Base-by-base conservation (phyloP, 2,113 vertebrate species). In the Serilophus lunatus region DNA sequence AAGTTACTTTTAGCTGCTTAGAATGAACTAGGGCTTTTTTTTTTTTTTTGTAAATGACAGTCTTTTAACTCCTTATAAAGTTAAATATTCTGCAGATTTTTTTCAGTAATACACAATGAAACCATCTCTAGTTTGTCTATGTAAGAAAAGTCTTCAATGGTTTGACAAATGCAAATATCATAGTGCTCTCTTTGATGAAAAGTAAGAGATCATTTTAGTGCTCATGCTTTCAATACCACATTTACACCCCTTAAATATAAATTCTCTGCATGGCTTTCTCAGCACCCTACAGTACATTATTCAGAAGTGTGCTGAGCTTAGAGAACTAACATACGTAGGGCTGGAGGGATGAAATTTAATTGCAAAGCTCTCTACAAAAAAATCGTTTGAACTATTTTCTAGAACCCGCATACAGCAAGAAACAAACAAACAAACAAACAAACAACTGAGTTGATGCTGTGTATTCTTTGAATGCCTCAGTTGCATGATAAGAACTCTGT, bases 31-130 rank as follows among this genome's bases (percentile, higher is more conserved):
- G 61, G 31, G 23, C 31, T 25, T 75, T 93, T 88, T 66, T 90
- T 79, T 75, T 93, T 88, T 66, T 90, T 79, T 90, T 35, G 25
- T 61, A 56, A 84, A 70, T 53, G 25, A 72, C 42, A 84, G 77
- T 40, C 2, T 94, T n/a, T 89, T 93, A 80, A 88, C 68, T 82
- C 45, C 60, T 90, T 92, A 74, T 61, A 60, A 90, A 96, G 71
- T 86, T 91, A 94, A 88, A 94, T 96, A 23, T 85, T 88, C 53
- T 70, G 19, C 19, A 81, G n/a, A 26, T 26, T 77, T 75, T 81
- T 78, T 75, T n/a, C 12, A 33, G 35, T 74, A 87, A 70, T 60
- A 71, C 4, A 49, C 38, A 74, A 16, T 86, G 23, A 91, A 95
- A 82, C 40, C 19, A 18, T 72, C 86, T 13, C 38, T 47, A 42